phyloP scores from a whole-genome alignment of 2,888 invertebrate species.

The Amphipoea lucens region DNA sequence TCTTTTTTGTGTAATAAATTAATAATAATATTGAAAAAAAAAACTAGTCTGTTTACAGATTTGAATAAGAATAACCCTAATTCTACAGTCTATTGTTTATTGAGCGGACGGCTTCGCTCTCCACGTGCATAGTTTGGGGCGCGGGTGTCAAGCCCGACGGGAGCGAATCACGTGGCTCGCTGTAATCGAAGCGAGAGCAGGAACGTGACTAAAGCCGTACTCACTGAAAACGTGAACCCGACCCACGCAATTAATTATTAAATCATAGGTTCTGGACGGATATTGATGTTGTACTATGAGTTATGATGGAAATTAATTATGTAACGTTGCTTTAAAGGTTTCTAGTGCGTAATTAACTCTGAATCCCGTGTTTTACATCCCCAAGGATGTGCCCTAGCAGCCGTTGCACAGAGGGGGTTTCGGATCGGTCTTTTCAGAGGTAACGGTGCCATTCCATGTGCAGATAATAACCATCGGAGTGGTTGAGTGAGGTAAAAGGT shows the following conservation, averaged over 20 bases:
- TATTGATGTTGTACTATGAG: not conserved
- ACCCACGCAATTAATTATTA: conserved; percentile 30
- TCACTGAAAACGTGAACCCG: conserved; percentile 43
- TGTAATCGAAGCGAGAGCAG: conserved; percentile 35
- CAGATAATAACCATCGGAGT: too few species aligned
- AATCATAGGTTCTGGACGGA: conserved; percentile 26
- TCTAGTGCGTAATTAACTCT: not conserved
- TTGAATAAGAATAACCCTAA: conserved; percentile 21
- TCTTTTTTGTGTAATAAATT: not conserved
- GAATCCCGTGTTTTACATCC: not conserved
- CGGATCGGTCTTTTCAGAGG: not conserved
- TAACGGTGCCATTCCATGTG: too few species aligned
- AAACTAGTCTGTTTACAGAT: not conserved
- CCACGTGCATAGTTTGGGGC: conserved; percentile 46
- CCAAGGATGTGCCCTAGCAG: not conserved
- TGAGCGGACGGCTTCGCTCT: conserved; percentile 38
- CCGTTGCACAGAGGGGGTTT: not conserved
- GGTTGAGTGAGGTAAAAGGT: not conserved
- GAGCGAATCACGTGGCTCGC: conserved; percentile 47
- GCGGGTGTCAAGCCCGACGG: conserved; percentile 30
- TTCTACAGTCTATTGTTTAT: conserved; percentile 27
- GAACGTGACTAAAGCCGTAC: conserved; percentile 50
- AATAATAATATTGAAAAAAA: not conserved
- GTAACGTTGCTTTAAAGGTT: conserved; percentile 4
- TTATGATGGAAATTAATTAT: conserved; percentile 21